These are phyloP conservation scores for Oscheius sp. DNA, from an alignment of 2,888 invertebrate genomes.

Conservation along the genomic window DNA sequence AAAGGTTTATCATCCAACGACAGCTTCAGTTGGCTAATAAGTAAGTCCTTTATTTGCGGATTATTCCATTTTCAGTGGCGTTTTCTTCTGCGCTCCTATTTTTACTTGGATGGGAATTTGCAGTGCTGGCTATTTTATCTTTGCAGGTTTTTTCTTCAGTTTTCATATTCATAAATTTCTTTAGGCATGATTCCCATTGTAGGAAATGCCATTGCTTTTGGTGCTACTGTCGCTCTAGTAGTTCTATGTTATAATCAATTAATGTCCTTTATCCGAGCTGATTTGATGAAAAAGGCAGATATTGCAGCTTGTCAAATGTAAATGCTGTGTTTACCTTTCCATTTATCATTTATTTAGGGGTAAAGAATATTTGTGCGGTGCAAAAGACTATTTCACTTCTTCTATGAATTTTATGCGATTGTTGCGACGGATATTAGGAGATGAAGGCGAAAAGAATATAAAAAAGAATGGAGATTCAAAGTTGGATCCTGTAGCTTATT, in stretches of 20 bases:
- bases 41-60: slow-evolving; percentile 21
- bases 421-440: slow-evolving; percentile 36
- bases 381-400: slow-evolving; percentile 49
- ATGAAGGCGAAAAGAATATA: slow-evolving; percentile 44
- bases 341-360: slow-evolving; percentile 35
- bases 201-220: slow-evolving; percentile 33
- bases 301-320: slow-evolving; percentile 37
- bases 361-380: slow-evolving; percentile 49
- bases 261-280: slow-evolving; percentile 34
- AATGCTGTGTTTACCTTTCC: background rate
- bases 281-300: slow-evolving; percentile 41
- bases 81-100: slow-evolving; percentile 48
- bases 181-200: slow-evolving; percentile 31
- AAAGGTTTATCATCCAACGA: slow-evolving; percentile 47
- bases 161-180: background rate
- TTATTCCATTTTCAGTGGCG: slow-evolving; percentile 39
- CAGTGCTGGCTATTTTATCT: slow-evolving; percentile 39
- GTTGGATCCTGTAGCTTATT: slow-evolving; percentile 25
- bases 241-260: slow-evolving; percentile 39
- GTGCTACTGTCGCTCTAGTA: slow-evolving; percentile 29
- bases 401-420: slow-evolving; percentile 50
- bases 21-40: slow-evolving; percentile 53
- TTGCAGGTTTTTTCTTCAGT: slow-evolving; percentile 30
- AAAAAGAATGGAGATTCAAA: slow-evolving; percentile 42
- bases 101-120: slow-evolving; percentile 47